phyloP scores from a whole-genome alignment of 2,888 invertebrate genomes.

The Schizaphis graminum region DNA sequence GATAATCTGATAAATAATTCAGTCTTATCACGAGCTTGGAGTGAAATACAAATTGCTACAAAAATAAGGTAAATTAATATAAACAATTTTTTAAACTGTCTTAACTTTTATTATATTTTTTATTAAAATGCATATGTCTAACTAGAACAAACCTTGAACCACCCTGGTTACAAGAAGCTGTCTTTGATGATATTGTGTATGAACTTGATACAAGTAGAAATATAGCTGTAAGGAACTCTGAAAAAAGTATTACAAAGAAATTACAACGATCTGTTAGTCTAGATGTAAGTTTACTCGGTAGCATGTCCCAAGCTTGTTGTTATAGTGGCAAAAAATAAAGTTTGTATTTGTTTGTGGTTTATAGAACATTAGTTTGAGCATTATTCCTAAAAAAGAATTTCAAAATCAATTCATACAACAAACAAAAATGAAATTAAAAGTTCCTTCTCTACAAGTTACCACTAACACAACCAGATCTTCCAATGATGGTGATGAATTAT shows the following conservation, averaged over 20 bases:
- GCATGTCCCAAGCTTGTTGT: conserved; percentile 22
- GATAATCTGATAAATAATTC: conserved; percentile 71
- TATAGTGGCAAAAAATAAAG: conserved; percentile 45
- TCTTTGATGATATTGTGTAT: conserved; percentile 86
- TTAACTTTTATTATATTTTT: background rate
- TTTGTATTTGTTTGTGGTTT: conserved; percentile 54
- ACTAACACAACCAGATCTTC: conserved; percentile 60
- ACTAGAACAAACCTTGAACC: conserved; percentile 78
- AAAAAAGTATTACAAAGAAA: conserved; percentile 42
- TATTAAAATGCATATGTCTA: conserved; percentile 52
- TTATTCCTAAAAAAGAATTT: conserved; percentile 62
- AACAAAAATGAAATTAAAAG: conserved; percentile 58
- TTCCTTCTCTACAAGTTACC: conserved; percentile 54
- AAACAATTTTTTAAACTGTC: background rate
- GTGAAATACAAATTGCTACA: conserved; percentile 76
- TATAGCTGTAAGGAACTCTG: conserved; percentile 74
- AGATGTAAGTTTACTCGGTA: conserved; percentile 41
- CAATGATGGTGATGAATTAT: conserved; percentile 58
- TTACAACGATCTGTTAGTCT: conserved; percentile 55
- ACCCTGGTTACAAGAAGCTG: conserved; percentile 87
- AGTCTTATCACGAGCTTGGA: conserved; percentile 81
- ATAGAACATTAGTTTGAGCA: conserved; percentile 61
- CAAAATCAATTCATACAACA: conserved; percentile 46
- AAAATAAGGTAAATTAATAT: conserved; percentile 70
- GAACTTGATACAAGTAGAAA: conserved; percentile 87